Evolutionary conservation across 2,888 invertebrate genomes (phyloP).

Genomic region (Tyria jacobaeae): DNA sequence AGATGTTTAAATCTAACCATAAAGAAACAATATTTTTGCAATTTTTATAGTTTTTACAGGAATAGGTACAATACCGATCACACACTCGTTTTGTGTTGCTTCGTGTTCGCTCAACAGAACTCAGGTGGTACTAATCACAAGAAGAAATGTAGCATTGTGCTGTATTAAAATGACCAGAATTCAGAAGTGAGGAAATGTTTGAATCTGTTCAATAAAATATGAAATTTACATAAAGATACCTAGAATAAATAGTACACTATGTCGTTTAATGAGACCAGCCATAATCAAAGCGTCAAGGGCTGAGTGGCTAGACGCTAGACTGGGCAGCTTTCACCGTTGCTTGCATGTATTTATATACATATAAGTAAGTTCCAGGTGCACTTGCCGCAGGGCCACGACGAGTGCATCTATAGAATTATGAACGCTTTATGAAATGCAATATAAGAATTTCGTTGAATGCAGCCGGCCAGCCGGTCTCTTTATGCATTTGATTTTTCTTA

Average conservation of each 20-base stretch:
- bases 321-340: constrained; percentile 51
- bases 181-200: too few relatives aligned
- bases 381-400: constrained; percentile 21
- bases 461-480: constrained; percentile 11
- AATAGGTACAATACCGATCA: too few relatives aligned
- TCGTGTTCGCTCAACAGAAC: too few relatives aligned
- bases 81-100: too few relatives aligned
- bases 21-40: too few relatives aligned
- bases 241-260: constrained; percentile 15
- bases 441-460: constrained; percentile 11
- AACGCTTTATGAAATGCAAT: constrained; percentile 13
- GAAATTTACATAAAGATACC: constrained; percentile 7
- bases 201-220: constrained; percentile 5
- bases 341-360: constrained; percentile 31
- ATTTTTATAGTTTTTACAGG: too few relatives aligned
- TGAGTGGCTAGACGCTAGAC: constrained; percentile 44
- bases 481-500: neutral
- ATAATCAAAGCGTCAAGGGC: constrained; percentile 46
- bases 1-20: too few relatives aligned
- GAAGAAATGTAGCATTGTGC: too few relatives aligned
- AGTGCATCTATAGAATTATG: constrained; percentile 31
- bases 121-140: too few relatives aligned
- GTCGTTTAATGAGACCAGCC: constrained; percentile 36
- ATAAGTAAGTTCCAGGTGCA: constrained; percentile 48
- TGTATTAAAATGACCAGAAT: too few relatives aligned